phyloP scores from a whole-genome alignment of 2,888 invertebrate species.

The Piscicola geometra region DNA sequence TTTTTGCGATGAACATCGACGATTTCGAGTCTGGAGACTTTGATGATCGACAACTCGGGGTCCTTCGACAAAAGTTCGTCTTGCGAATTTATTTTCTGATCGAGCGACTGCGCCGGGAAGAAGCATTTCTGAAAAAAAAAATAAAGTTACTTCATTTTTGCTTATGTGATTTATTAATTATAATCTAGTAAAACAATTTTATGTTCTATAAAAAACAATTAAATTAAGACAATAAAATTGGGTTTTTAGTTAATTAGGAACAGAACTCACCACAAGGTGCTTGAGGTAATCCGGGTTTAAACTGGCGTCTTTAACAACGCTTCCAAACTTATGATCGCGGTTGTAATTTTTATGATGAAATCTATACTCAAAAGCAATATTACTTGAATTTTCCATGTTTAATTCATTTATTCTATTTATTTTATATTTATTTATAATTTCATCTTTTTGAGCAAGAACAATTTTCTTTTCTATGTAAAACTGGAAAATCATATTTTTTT shows the following conservation, averaged over 20 bases:
- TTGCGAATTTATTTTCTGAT: conserved; percentile 13
- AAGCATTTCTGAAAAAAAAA: conserved; percentile 4
- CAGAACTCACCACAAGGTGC: not conserved
- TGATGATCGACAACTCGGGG: conserved; percentile 16
- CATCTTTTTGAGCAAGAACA: too few species aligned
- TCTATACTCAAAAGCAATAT: too few species aligned
- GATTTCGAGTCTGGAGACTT: conserved; percentile 23
- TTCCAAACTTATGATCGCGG: too few species aligned
- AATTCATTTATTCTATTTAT: not conserved
- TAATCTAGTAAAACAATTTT: not conserved
- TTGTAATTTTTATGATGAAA: too few species aligned
- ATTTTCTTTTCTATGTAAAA: not conserved
- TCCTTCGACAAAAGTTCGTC: not conserved
- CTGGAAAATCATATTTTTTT: not conserved
- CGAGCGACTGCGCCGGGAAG: not conserved
- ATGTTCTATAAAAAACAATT: too few species aligned
- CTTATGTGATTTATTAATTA: too few species aligned
- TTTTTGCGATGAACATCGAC: not conserved
- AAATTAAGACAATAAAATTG: not conserved
- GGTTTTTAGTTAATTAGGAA: not conserved
- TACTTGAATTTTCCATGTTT: not conserved
- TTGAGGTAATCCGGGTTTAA: too few species aligned
- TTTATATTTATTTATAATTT: not conserved
- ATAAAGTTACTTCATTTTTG: not conserved
- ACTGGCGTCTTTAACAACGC: too few species aligned